Conservation (phyloP, 2,888 invertebrate species). For the Pollenia griseotomentosa region DNA sequence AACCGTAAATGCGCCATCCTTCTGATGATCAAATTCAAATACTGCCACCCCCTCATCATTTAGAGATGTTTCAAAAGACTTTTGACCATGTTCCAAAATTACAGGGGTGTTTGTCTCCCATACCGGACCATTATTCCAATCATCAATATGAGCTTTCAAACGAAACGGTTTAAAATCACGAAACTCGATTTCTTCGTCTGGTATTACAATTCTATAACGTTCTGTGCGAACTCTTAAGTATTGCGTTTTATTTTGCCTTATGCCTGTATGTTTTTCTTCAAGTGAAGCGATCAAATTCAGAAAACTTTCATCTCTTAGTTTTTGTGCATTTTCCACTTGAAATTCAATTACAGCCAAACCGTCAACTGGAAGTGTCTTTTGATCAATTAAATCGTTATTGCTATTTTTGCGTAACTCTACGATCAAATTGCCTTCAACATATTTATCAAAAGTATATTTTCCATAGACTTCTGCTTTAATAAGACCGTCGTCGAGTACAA, state of each 20-base stretch:
- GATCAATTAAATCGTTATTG: neutral
- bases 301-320: neutral
- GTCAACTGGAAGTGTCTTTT: conserved; percentile 21
- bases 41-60: conserved; percentile 88
- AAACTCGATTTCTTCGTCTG: conserved; percentile 27
- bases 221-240: neutral
- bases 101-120: conserved; percentile 29
- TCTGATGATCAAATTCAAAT: conserved; percentile 85
- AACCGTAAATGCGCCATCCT: neutral
- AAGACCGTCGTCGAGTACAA: conserved; percentile 87
- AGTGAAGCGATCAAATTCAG: neutral
- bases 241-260: neutral
- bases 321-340: neutral
- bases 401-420: conserved; percentile 89
- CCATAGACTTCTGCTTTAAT: conserved; percentile 43
- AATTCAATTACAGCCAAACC: conserved; percentile 22
- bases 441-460: conserved; percentile 93
- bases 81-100: conserved; percentile 82
- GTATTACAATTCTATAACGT: conserved; percentile 24
- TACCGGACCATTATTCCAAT: conserved; percentile 25
- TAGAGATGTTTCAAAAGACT: conserved; percentile 80
- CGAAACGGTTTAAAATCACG: conserved; percentile 42
- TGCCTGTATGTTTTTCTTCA: conserved; percentile 48
- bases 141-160: conserved; percentile 6
- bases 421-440: conserved; percentile 91